phyloP scores from a whole-genome alignment of 2,797 vertebrate genomes.

The Myoxocephalus aenaeus region DNA sequence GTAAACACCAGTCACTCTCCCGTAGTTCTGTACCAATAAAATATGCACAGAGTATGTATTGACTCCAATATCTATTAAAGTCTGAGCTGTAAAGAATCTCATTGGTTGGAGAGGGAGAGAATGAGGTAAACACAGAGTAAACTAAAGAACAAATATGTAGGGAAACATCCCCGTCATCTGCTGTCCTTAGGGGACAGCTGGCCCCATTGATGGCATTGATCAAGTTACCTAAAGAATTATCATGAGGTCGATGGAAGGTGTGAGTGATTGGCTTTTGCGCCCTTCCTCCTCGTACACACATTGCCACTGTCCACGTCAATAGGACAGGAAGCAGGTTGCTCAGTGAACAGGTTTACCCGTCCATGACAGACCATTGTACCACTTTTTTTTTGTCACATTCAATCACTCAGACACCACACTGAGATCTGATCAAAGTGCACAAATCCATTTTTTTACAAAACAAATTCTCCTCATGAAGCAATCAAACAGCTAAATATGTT shows the following conservation, averaged over 20 bases:
- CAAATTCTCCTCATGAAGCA: background rate
- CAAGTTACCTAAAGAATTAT: slow-evolving; percentile 56
- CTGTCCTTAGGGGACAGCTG: slow-evolving; percentile 5
- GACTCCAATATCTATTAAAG: slow-evolving; percentile 55
- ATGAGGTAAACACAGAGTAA: background rate
- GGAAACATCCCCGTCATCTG: background rate
- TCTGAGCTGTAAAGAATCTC: slow-evolving; percentile 13
- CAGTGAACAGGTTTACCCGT: slow-evolving; percentile 4
- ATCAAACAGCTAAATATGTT: background rate
- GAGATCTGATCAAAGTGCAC: background rate
- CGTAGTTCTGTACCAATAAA: slow-evolving; percentile 39
- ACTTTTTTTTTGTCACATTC: slow-evolving; percentile 13
- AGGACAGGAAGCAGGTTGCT: slow-evolving; percentile 17
- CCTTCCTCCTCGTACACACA: slow-evolving; percentile 36
- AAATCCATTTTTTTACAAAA: background rate
- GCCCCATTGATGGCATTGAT: slow-evolving; percentile 40
- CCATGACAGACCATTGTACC: background rate
- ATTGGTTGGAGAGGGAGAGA: background rate
- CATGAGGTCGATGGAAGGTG: slow-evolving; percentile 38
- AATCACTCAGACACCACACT: background rate
- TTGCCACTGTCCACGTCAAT: slow-evolving; percentile 47
- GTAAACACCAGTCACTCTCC: slow-evolving; percentile 43
- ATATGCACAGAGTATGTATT: slow-evolving; percentile 63
- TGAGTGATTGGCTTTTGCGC: slow-evolving; percentile 45
- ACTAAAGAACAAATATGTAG: slow-evolving; percentile 10